Percentiles rank a stretch among this genome's conserved stretches.
Evolutionary conservation across 2,888 invertebrate species (phyloP).

Genomic region (Philereme transversata): DNA sequence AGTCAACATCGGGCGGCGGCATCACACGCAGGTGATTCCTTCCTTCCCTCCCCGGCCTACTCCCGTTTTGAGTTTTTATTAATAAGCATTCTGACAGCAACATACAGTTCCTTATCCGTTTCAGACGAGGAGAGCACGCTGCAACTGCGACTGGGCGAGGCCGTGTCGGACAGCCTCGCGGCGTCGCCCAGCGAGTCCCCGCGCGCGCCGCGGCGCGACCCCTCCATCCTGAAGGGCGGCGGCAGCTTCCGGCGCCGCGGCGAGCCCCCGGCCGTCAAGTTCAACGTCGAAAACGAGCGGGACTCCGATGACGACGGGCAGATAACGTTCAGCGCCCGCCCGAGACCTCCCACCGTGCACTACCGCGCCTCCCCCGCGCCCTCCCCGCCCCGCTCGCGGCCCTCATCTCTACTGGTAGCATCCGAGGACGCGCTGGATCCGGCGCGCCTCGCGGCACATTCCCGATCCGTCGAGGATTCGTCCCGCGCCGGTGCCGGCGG

Average conservation of each 20-base stretch:
- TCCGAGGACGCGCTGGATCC: conserved; percentile 49
- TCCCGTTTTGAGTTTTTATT: conserved; percentile 18
- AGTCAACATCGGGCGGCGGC: conserved; percentile 26
- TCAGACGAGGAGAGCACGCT: conserved; percentile 72
- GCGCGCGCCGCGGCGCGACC: conserved; percentile 59
- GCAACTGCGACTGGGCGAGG: conserved; percentile 45
- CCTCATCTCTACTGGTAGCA: conserved; percentile 61
- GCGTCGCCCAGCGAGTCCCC: conserved; percentile 54
- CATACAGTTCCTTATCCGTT: conserved; percentile 49
- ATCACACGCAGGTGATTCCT: conserved; percentile 33
- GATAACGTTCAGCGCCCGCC: conserved; percentile 73
- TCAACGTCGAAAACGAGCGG: conserved; percentile 76
- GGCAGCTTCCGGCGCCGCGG: conserved; percentile 60
- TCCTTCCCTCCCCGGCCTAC: conserved; percentile 27
- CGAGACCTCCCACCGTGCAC: conserved; percentile 40
- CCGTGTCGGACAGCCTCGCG: conserved; percentile 44
- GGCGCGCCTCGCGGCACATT: conserved; percentile 54
- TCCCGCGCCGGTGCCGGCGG: conserved; percentile 52
- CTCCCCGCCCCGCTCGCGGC: conserved; percentile 52
- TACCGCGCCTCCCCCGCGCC: conserved; percentile 39
- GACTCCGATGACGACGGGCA: conserved; percentile 72
- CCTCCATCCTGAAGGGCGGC: conserved; percentile 61
- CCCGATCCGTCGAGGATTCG: conserved; percentile 73
- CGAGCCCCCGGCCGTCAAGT: conserved; percentile 74
- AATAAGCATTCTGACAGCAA: conserved; percentile 1